phyloP scores from a whole-genome alignment of 1,140 invertebrate species.

The Euura lappo region DNA sequence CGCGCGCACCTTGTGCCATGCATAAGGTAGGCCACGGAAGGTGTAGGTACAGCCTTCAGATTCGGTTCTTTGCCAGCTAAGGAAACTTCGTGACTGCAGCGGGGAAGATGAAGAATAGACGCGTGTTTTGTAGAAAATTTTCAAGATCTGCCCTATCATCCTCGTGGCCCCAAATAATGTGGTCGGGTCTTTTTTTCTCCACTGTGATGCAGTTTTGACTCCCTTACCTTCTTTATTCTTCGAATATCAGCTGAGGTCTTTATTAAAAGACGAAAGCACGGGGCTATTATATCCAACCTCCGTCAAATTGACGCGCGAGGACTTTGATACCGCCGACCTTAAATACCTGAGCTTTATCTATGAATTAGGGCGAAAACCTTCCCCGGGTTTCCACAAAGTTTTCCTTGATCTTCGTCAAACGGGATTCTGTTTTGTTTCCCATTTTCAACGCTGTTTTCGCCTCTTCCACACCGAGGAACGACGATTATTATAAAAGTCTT shows the following conservation, averaged over 20 bases:
- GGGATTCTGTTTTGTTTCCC: neutral
- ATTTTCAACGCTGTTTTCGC: neutral
- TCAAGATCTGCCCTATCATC: neutral
- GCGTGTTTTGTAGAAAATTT: neutral
- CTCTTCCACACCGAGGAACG: neutral
- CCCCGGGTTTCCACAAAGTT: neutral
- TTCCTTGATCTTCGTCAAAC: neutral
- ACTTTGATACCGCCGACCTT: neutral
- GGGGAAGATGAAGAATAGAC: neutral
- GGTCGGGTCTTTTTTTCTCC: neutral
- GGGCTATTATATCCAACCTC: neutral
- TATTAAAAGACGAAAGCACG: neutral
- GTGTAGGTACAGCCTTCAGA: neutral
- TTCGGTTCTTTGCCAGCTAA: neutral
- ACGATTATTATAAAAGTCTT: too few relatives aligned
- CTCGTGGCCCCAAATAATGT: neutral
- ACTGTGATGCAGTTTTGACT: neutral
- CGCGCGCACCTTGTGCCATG: slow-evolving; percentile 26
- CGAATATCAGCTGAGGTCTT: neutral
- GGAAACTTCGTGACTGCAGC: neutral
- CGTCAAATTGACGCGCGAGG: neutral
- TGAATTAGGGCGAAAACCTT: neutral
- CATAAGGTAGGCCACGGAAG: neutral
- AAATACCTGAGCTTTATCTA: too few relatives aligned
- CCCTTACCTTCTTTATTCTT: neutral